Percentiles rank a stretch among this genome's conserved stretches.
These are phyloP conservation scores for Okapia johnstoni DNA, from an alignment of 2,113 vertebrate genomes.

Conservation along the genomic window DNA sequence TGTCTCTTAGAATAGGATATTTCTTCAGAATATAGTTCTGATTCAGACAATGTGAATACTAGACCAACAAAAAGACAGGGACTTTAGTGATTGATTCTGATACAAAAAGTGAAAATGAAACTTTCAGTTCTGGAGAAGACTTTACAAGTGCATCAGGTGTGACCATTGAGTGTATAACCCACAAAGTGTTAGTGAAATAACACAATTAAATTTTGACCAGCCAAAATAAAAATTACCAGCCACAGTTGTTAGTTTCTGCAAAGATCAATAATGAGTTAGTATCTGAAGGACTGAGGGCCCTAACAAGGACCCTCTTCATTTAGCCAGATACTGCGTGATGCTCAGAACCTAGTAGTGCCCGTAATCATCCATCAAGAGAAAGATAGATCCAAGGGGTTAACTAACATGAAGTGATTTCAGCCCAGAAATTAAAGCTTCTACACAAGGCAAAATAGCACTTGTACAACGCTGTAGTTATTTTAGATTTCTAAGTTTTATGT, in stretches of 20 bases:
- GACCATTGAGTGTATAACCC: background rate
- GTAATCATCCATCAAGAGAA: background rate
- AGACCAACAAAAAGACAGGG: background rate
- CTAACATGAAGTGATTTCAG: background rate
- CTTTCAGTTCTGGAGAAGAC: background rate
- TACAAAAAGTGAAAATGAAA: background rate
- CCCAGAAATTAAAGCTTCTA: background rate
- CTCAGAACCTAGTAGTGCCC: background rate
- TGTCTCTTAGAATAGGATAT: background rate
- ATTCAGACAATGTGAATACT: background rate
- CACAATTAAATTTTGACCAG: background rate
- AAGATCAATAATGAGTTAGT: background rate
- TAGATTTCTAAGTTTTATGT: background rate
- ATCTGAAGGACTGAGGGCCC: background rate
- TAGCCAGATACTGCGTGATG: fast-evolving
- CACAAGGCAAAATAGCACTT: background rate
- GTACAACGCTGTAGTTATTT: background rate
- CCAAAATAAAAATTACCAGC: background rate
- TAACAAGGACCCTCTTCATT: background rate
- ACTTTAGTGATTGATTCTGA: background rate
- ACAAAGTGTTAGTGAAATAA: background rate
- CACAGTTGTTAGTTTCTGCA: background rate
- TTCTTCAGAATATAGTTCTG: background rate
- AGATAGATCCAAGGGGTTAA: fast-evolving
- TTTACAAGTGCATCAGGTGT: background rate